Evolutionary conservation across 23 tunicate species (phyloP).

Genomic region (Pegea sp.): DNA sequence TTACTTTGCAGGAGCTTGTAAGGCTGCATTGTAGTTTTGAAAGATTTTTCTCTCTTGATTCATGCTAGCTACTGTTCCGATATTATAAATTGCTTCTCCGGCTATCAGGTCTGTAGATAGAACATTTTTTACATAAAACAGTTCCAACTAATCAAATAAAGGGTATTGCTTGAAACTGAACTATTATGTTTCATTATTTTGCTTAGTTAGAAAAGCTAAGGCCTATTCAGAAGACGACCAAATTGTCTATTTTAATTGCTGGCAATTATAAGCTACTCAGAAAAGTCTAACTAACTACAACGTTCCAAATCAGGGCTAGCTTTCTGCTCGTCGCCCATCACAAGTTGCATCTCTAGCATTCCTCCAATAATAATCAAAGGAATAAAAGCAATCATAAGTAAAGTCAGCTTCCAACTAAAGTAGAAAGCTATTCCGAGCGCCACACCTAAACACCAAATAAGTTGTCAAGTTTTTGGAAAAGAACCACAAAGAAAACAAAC

Average conservation of each 20-base stretch:
- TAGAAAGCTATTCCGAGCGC: conserved; percentile 83
- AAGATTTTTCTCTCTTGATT: background rate
- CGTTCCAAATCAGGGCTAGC: conserved; percentile 42
- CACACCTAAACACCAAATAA: conserved; percentile 80
- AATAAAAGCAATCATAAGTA: conserved; percentile 56
- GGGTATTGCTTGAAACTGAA: too few species aligned
- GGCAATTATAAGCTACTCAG: too few species aligned
- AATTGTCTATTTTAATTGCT: too few species aligned
- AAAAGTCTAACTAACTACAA: conserved; percentile 34
- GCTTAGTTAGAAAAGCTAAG: too few species aligned
- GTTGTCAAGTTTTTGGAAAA: conserved; percentile 57
- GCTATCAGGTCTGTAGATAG: too few species aligned
- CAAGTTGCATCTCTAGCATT: conserved; percentile 30
- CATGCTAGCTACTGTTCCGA: too few species aligned
- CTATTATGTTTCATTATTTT: too few species aligned
- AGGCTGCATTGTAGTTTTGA: conserved; percentile 13
- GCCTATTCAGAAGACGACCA: too few species aligned
- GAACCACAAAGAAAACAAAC: conserved; percentile 39
- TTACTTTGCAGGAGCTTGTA: conserved; percentile 20
- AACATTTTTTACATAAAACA: too few species aligned
- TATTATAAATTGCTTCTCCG: too few species aligned
- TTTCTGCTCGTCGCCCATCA: conserved; percentile 45
- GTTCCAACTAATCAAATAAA: too few species aligned
- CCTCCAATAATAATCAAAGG: conserved; percentile 80
- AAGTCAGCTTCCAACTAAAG: conserved; percentile 68